Conservation (phyloP, 1,140 invertebrate genomes). For the Xylocopa sonorina region DNA sequence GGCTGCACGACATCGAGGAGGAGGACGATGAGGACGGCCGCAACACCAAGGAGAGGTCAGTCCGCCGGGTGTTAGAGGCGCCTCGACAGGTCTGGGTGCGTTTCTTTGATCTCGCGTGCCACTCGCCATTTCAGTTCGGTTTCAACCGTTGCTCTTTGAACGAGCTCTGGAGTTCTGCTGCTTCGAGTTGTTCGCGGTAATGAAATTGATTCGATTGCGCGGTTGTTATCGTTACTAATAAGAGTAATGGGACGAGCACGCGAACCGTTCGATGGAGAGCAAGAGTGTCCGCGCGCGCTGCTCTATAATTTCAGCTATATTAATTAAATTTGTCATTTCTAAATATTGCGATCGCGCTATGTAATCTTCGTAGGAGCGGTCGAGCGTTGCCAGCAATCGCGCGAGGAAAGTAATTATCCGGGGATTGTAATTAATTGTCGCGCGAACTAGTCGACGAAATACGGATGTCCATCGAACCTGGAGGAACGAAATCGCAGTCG, state of each 20-base stretch:
- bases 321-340: not conserved
- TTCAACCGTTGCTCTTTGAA: too few relatives aligned
- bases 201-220: too few relatives aligned
- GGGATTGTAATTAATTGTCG: not conserved
- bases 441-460: too few relatives aligned
- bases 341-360: not conserved
- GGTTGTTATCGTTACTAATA: not conserved
- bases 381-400: too few relatives aligned
- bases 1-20: slow-evolving; percentile 83
- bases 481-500: not conserved
- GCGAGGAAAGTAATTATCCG: not conserved
- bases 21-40: slow-evolving; percentile 82
- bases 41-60: slow-evolving; percentile 77
- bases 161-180: too few relatives aligned
- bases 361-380: not conserved
- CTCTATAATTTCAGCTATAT: not conserved
- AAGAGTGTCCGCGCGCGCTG: not conserved
- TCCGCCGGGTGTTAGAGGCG: not conserved
- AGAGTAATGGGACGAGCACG: not conserved
- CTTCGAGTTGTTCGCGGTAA: too few relatives aligned
- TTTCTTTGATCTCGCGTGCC: slow-evolving; percentile 6
- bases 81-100: not conserved
- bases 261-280: too few relatives aligned
- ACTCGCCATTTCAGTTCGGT: too few relatives aligned
- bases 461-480: not conserved